Percentiles rank a stretch among this genome's conserved stretches.
phyloP scores from a whole-genome alignment of 2,888 invertebrate genomes.

The Rhagonycha fulva region DNA sequence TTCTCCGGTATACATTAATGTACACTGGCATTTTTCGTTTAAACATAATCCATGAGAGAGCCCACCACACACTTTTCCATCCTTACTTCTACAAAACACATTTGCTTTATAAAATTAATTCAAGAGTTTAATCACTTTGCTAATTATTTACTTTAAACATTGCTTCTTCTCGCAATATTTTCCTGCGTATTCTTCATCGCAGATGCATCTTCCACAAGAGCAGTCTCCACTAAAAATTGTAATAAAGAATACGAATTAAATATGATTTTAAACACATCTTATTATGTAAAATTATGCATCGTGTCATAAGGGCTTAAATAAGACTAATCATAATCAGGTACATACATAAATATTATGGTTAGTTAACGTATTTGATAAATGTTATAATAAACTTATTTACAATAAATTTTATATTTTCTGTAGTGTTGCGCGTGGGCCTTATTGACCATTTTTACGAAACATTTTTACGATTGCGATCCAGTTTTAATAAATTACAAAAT shows the following conservation, averaged over 20 bases:
- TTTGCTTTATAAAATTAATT: background rate
- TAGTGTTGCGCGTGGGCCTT: too few relatives aligned
- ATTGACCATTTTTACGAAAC: too few relatives aligned
- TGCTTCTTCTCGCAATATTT: constrained; percentile 66
- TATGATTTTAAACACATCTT: too few relatives aligned
- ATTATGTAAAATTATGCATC: too few relatives aligned
- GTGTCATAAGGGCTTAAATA: too few relatives aligned
- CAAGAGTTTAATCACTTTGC: background rate
- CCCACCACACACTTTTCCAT: constrained; percentile 57
- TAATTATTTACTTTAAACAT: constrained; percentile 59
- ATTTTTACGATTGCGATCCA: too few relatives aligned
- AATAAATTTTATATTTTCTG: too few relatives aligned
- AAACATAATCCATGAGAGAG: constrained; percentile 70
- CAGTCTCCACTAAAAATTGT: constrained; percentile 68
- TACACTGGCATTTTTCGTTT: constrained; percentile 76
- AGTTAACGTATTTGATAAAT: too few relatives aligned
- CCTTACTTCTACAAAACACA: constrained; percentile 30
- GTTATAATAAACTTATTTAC: too few relatives aligned
- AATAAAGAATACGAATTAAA: background rate
- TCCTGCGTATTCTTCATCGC: constrained; percentile 65
- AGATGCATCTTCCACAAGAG: constrained; percentile 75
- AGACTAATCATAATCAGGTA: too few relatives aligned
- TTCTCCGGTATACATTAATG: constrained; percentile 61
- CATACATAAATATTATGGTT: too few relatives aligned
- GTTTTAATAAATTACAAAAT: background rate